Evolutionary conservation across 2,113 vertebrate species (phyloP), one percentile per base, ranked within the genome.

Genomic region (Chamaea fasciata): DNA sequence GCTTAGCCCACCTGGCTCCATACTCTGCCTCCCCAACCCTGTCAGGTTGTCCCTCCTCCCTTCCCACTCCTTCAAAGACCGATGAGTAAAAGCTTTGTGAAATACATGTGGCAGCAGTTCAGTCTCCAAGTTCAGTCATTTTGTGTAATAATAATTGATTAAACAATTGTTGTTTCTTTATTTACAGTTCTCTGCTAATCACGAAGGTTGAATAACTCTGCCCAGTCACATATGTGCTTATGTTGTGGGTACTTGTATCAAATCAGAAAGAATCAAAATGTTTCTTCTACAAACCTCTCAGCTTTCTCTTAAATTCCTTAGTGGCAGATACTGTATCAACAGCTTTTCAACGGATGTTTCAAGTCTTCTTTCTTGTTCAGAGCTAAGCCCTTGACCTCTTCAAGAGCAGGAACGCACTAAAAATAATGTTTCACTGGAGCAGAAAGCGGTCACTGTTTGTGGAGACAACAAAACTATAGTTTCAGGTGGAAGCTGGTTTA

Each of bases 81-180:
- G 0, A 13, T 23, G 67, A 79, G 41, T 7, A 4, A 60, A 76
- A 56, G 12, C 59, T 28, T 39, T 65, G 68, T 57, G 41, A 78
- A 84, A 44, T 16, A 78, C 20, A 33, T 10, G 18, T 37, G 52
- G 60, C 60, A 83, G 53, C 67, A 85, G 13, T 57, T 94, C 44
- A 50, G 50, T 49, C 62, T 85, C 67, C 0, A 27, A 73, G 31
- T 47, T 47, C 67, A 63, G 44, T 82, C 14, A 44, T 71, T 90
- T 89, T 75, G n/a, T 56, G 53, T 81, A 79, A 52, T 75, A 90
- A 52, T 52, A 81, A 70, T 87, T 71, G 65, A 68, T 89, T 73
- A 68, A 89, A 49, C n/a, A 71, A 20, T 82, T 11, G 1, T 46
- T 76, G 16, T 86, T 95, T 90, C 70, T 83, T 90, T 76, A 70